Percentiles rank a stretch among this genome's conserved stretches.
Evolutionary conservation across 2,797 vertebrate species (phyloP).

Genomic region (Acipenser transmontanus): DNA sequence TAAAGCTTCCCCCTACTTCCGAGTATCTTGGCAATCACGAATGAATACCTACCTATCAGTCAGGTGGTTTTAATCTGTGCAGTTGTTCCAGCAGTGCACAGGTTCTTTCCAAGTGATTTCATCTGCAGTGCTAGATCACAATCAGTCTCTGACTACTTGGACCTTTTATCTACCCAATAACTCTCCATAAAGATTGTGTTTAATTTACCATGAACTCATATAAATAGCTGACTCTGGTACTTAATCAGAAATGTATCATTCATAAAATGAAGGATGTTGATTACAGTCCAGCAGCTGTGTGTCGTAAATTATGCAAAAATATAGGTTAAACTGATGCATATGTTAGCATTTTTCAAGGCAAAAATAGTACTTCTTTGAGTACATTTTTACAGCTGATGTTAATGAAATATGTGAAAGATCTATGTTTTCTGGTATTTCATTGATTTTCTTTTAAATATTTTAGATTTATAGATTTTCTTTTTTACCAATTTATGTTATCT

Average conservation of each 20-base stretch:
- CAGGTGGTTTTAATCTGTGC: constrained; percentile 1
- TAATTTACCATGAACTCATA: constrained; percentile 17
- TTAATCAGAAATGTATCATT: constrained; percentile 17
- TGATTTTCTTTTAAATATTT: too few relatives aligned
- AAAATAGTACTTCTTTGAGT: too few relatives aligned
- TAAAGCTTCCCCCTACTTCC: too few relatives aligned
- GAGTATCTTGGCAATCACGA: too few relatives aligned
- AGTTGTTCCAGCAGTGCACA: constrained; percentile 1
- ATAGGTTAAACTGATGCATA: background rate
- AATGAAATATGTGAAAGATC: too few relatives aligned
- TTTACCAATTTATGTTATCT: too few relatives aligned
- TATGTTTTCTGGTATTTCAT: too few relatives aligned
- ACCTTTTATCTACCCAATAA: constrained; percentile 17
- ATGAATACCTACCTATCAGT: background rate
- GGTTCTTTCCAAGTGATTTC: constrained; percentile 15
- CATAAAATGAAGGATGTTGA: constrained; percentile 18
- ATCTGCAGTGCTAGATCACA: constrained; percentile 11
- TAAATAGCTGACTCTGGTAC: constrained; percentile 19
- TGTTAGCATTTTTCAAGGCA: too few relatives aligned
- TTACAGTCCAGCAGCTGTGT: constrained; percentile 14
- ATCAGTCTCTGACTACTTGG: constrained; percentile 2
- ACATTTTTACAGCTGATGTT: too few relatives aligned
- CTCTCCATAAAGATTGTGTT: constrained; percentile 16
- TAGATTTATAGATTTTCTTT: too few relatives aligned
- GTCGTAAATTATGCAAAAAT: constrained; percentile 15